Evolutionary conservation across 1,140 invertebrate genomes (phyloP), one percentile per base, ranked within the genome.

Genomic region (Nebria ingens): DNA sequence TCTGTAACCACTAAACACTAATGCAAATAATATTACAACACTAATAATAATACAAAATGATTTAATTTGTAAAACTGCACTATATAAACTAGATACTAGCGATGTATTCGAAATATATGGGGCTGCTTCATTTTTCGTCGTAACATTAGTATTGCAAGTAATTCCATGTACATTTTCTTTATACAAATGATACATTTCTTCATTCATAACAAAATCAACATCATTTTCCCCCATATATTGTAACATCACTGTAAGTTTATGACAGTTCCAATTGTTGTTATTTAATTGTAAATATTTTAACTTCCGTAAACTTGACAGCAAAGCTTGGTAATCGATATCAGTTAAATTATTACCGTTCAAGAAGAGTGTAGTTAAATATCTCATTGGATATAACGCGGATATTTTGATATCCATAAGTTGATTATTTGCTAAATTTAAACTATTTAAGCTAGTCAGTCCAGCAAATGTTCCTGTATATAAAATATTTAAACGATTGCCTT

Each of bases 1-100:
- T 17, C 17, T 45, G 15, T 17, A 45, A 17, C 40, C 40, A 11
- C 40, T 45, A 17, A 45, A 45, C 40, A 17, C 40, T 4, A 45
- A 3, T 45, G 17, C 17, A 12, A 17, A 3, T 11, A 45, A 4
- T 12, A 45, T 17, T 12, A 45, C 40, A 12, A 45, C 40, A 45
- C 40, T 17, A 4, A 45, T 4, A 17, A 45, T 45, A 17, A 45
- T 45, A 45, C 40, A 45, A 17, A 45, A 45, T 4, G 40, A 45
- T 45, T 45, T 45, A 17, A 45, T 45, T 45, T 45, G 40, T 45
- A 45, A 45, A 9, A 45, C 40, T 11, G 40, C 40, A 45, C 15
- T 45, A 17, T 45, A 45, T 17, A 45, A 17, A 45, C 40, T 45
- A 4, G 15, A 45, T 17, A 45, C 4, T 29, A 29, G 25, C 6